Evolutionary conservation across 2,113 vertebrate genomes (phyloP).

Genomic region (Cnemophilus loriae): DNA sequence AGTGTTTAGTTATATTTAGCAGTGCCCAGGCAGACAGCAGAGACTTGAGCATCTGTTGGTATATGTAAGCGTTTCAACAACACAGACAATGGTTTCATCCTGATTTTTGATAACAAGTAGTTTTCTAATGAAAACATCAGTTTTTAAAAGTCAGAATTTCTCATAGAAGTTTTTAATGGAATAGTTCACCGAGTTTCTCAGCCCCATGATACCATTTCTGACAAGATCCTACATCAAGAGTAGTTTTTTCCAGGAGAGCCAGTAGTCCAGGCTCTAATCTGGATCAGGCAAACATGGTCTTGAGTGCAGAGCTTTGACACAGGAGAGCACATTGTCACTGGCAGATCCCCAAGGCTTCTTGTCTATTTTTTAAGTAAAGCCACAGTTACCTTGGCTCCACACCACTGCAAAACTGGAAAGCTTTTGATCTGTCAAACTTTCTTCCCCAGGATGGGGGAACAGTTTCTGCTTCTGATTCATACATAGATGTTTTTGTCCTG

Average conservation of each 20-base stretch:
- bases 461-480: background rate
- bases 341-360: background rate
- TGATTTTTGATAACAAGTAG: background rate
- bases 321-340: background rate
- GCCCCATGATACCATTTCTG: background rate
- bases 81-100: background rate
- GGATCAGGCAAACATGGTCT: background rate
- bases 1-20: background rate
- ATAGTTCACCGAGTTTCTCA: background rate
- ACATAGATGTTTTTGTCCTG: background rate
- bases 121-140: background rate
- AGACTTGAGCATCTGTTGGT: background rate
- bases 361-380: background rate
- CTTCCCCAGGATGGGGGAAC: background rate
- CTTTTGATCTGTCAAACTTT: background rate
- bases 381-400: background rate
- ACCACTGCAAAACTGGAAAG: background rate
- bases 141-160: background rate
- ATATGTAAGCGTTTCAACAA: background rate
- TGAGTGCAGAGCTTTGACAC: background rate
- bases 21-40: background rate
- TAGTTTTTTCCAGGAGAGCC: background rate
- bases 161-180: rapidly evolving
- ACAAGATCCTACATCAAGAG: background rate
- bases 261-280: background rate